Evolutionary conservation across 2,888 invertebrate species (phyloP), one percentile per base, ranked within the genome.

Genomic region (Acronicta psi): DNA sequence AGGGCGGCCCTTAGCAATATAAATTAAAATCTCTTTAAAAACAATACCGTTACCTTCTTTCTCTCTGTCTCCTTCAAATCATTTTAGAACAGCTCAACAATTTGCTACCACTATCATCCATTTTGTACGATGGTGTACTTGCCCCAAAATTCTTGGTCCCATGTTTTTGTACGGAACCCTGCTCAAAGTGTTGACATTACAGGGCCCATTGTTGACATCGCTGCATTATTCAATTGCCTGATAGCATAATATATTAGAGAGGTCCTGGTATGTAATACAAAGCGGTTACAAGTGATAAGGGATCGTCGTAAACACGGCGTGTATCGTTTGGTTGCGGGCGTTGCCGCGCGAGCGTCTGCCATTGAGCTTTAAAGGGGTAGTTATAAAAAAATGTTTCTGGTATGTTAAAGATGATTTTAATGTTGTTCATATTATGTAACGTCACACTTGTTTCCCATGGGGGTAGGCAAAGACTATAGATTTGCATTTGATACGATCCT

Each of bases 161-260:
- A 70, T 70, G 73, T 77, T 77, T 79, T 67, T 60, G 62, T 62
- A 65, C 63, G 58, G 55, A 65, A 79, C 77, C 79, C 70, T 66
- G 63, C 79, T 77, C 77, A 77, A 75, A 70, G 61, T 49, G 62
- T 56, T 56, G 75, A 63, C 75, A 56, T 63, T 45, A 57, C 58
- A 45, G 61, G 58, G 59, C 51, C 79, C 58, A 79, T 79, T 77
- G 77, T 77, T 69, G 72, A 75, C 70, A 72, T 41, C 58, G 62
- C 59, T 64, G 75, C 70, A 73, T 80, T 80, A 80, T 78, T 78
- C 80, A 76, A 79, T 79, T 78, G 80, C 63, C 60, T 49, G 61
- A 69, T 66, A 69, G 64, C 59, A 63, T 65, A 60, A 63, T 65
- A 60, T 77, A 75, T 79, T 64, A 75, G 64, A 37, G 61, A 49